Evolutionary conservation across 2,888 invertebrate species (phyloP).

Genomic region (Mythimna albipuncta): DNA sequence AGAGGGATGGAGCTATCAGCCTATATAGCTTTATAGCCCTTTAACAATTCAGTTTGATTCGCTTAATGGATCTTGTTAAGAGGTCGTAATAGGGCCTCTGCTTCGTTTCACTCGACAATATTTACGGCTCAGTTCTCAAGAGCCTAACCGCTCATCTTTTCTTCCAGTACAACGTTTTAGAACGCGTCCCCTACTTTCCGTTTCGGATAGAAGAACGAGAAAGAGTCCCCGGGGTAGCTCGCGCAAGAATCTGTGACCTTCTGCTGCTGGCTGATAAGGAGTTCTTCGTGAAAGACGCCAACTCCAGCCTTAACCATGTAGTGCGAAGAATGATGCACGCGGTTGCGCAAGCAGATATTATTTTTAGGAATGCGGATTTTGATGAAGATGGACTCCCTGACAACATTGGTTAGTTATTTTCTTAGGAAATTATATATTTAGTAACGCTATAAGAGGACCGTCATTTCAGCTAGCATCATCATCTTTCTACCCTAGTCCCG

Average conservation of each 20-base stretch:
- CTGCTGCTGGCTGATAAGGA: slow-evolving; percentile 87
- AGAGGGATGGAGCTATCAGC: too few species aligned
- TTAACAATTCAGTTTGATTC: too few species aligned
- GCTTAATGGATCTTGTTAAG: too few species aligned
- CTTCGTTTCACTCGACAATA: not conserved
- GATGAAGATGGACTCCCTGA: slow-evolving; percentile 89
- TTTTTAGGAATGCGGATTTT: slow-evolving; percentile 90
- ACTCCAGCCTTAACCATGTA: slow-evolving; percentile 83
- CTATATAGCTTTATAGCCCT: too few species aligned
- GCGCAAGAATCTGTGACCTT: slow-evolving; percentile 85
- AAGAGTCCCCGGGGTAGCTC: slow-evolving; percentile 73
- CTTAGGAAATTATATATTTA: not conserved
- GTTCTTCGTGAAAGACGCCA: slow-evolving; percentile 85
- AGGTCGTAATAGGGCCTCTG: too few species aligned
- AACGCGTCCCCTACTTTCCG: slow-evolving; percentile 73
- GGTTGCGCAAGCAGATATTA: slow-evolving; percentile 88
- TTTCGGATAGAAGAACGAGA: slow-evolving; percentile 75
- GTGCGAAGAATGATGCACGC: slow-evolving; percentile 86
- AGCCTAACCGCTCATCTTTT: slow-evolving; percentile 23
- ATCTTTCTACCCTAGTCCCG: too few species aligned
- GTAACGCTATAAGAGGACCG: not conserved
- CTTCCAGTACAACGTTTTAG: slow-evolving; percentile 51
- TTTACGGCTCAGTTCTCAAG: not conserved
- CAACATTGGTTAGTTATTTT: slow-evolving; percentile 82
- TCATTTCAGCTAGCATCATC: not conserved